These are phyloP conservation scores for Paracanthobrama guichenoti DNA, from an alignment of 2,113 vertebrate genomes.

Conservation along the genomic window DNA sequence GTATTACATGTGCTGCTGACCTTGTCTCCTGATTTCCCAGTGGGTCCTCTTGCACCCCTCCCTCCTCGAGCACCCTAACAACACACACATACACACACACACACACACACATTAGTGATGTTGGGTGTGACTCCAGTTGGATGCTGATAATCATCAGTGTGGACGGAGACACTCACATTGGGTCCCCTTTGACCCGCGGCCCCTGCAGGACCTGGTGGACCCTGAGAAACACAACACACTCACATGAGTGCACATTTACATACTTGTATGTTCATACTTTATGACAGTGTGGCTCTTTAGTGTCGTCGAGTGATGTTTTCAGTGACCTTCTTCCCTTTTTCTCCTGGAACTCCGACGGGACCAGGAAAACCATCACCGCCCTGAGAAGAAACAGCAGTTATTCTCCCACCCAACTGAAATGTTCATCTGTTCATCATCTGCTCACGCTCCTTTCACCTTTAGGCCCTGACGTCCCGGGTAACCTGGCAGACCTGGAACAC, in stretches of 20 bases:
- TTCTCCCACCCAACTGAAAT: not conserved
- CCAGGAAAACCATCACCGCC: constrained; percentile 94
- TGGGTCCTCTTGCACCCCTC: constrained; percentile 88
- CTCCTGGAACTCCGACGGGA: constrained; percentile 79
- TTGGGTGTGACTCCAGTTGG: not conserved
- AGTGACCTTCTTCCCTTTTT: constrained; percentile 93
- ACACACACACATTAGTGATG: not conserved
- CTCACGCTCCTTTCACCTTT: constrained; percentile 76
- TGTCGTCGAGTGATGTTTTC: not conserved
- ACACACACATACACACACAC: constrained; percentile 26
- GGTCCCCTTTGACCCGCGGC: constrained; percentile 89
- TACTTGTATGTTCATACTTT: not conserved
- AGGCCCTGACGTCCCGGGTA: constrained; percentile 91
- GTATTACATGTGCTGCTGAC: constrained; percentile 66
- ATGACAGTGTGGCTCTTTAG: not conserved
- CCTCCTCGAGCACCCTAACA: constrained; percentile 87
- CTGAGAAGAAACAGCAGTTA: constrained; percentile 62
- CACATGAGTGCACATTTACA: not conserved
- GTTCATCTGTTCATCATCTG: not conserved
- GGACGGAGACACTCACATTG: constrained; percentile 81
- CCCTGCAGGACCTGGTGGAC: constrained; percentile 88
- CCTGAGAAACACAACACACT: constrained; percentile 71
- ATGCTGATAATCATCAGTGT: not conserved
- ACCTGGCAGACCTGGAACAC: constrained; percentile 91
- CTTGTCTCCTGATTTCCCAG: constrained; percentile 95